Base-by-base conservation (phyloP, 2,113 vertebrate genomes). In the Nothocercus nigrocapillus region DNA sequence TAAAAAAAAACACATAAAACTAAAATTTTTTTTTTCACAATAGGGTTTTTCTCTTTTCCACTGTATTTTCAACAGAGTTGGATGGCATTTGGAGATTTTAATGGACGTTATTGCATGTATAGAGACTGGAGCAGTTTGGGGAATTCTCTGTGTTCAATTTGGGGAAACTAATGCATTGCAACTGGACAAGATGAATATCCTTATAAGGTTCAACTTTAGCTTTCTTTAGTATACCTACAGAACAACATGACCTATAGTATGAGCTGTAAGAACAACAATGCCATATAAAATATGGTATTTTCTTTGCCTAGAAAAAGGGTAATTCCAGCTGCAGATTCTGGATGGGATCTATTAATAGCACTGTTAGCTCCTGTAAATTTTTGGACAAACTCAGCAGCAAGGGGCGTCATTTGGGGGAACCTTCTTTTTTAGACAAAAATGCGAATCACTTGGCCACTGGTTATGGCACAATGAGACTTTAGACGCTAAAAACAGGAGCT, bases 31-130 rank as follows among this genome's bases (percentile, higher is more conserved):
- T 5, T 63, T 8, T 53, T 47, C 8, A 11, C 3, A 13, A 4
- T 59, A 32, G 1, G 1, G 1, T 49, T 67, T 11, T 62, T 27
- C 22, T 61, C 15, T 36, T 25, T 22, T 45, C 15, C 6, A 12
- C 61, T 8, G 45, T 70, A 44, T 4, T 30, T 66, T 45, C 56
- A 38, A 36, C 20, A 49, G 36, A 64, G 42, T 2, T 42, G 20
- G 7, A 1, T 59, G 25, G 8, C 7, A 7, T 51, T 68, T 58
- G 53, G 53, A 28, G 16, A 18, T 2, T 15, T 59, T 54, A 64
- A 22, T 5, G 21, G 40, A 32, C 3, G 1, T 34, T 54, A 2
- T 5, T 0, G 69, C 42, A 7, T 2, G 11, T 12, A 1, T 58
- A 8, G 13, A 38, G 11, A 45, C 51, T 5, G 61, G 34, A 86